phyloP scores from a whole-genome alignment of 2,797 vertebrate genomes.

The Spheniscus humboldti region DNA sequence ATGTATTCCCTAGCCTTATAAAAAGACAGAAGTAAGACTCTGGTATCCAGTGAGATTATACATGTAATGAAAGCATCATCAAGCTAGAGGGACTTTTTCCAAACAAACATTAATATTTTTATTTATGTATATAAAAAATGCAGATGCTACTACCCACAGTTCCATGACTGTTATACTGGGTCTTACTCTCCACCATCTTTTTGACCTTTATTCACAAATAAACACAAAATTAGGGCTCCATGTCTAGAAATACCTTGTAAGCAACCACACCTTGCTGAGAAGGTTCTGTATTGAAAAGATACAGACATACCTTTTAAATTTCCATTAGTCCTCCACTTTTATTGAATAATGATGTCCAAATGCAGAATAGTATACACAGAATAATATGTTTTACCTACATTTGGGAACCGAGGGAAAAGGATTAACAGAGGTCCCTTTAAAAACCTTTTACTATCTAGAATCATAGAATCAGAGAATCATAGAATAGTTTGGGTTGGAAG shows the following conservation, averaged over 20 bases:
- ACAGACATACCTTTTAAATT: not conserved
- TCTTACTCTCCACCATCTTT: not conserved
- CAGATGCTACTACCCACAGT: not conserved
- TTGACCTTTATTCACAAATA: not conserved
- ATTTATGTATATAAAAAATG: not conserved
- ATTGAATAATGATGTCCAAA: not conserved
- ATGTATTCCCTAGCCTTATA: not conserved
- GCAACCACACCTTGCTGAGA: not conserved
- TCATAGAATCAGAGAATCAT: not conserved
- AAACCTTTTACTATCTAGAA: not conserved
- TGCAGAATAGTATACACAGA: not conserved
- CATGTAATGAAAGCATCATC: not conserved
- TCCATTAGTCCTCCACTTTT: not conserved
- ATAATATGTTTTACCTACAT: not conserved
- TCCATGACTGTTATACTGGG: not conserved
- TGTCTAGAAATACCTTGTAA: not conserved
- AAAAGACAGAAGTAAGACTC: not conserved
- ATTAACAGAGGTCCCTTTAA: not conserved
- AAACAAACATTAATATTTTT: not conserved
- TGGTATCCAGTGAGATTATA: not conserved
- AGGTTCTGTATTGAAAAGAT: not conserved
- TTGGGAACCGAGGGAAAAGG: not conserved
- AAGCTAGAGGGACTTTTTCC: not conserved
- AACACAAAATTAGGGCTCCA: not conserved
- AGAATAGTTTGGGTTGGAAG: not conserved